Evolutionary conservation across 1,140 invertebrate genomes (phyloP).

Genomic region (Andricus grossulariae): DNA sequence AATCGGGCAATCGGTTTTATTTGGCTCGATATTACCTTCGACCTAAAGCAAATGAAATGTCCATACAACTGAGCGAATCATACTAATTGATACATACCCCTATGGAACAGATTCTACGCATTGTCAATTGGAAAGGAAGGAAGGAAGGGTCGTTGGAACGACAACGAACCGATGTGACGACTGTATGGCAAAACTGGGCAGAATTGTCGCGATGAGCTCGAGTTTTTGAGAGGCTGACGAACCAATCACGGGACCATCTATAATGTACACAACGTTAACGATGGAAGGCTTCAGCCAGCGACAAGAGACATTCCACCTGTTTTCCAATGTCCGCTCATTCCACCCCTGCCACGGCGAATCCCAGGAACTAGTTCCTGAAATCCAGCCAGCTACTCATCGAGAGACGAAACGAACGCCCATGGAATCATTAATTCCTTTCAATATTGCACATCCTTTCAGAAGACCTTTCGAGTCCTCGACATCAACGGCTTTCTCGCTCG

Average conservation of each 20-base stretch:
- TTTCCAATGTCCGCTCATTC: constrained; percentile 36
- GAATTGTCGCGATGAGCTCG: constrained; percentile 45
- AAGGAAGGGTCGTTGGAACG: constrained; percentile 40
- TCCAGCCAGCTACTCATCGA: constrained; percentile 35
- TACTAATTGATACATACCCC: constrained; percentile 30
- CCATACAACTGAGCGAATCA: constrained; percentile 13
- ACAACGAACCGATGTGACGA: constrained; percentile 39
- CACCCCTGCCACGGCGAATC: constrained; percentile 25
- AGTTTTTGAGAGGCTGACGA: constrained; percentile 70
- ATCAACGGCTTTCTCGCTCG: too few species aligned
- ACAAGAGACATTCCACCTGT: constrained; percentile 47
- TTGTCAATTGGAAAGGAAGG: constrained; percentile 34
- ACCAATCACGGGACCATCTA: constrained; percentile 70
- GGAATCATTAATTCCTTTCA: constrained; percentile 59
- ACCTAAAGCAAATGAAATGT: constrained; percentile 27
- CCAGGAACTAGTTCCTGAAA: constrained; percentile 44
- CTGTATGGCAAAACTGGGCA: constrained; percentile 19
- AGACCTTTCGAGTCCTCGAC: constrained; percentile 29
- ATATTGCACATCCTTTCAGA: constrained; percentile 54
- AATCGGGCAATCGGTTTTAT: background rate
- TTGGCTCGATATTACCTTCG: constrained; percentile 8
- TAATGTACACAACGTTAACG: constrained; percentile 72
- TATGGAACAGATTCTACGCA: constrained; percentile 37
- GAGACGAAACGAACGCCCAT: constrained; percentile 40
- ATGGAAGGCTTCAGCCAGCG: constrained; percentile 47